phyloP scores from a whole-genome alignment of 2,888 invertebrate species.

The Protonemura montana region DNA sequence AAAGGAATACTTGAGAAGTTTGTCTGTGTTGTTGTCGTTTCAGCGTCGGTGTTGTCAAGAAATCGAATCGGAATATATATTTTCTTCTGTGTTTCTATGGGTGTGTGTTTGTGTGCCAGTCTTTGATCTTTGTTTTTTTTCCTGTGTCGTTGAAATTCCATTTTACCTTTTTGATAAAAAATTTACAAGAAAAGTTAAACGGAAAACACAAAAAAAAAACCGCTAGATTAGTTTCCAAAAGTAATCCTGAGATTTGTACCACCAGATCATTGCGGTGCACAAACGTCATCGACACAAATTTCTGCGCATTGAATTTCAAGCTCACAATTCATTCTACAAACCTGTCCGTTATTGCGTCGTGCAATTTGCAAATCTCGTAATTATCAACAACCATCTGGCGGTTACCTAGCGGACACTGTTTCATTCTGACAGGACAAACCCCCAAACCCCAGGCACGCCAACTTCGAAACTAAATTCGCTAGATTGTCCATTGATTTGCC shows the following conservation, averaged over 20 bases:
- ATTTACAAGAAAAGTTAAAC: background rate
- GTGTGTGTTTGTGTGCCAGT: background rate
- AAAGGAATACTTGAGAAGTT: background rate
- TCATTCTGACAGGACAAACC: background rate
- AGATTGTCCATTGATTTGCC: background rate
- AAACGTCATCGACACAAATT: too few relatives aligned
- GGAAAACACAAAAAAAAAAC: background rate
- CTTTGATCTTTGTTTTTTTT: background rate
- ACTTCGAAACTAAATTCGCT: background rate
- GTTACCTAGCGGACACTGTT: background rate
- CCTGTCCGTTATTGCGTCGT: background rate
- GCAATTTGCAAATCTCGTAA: background rate
- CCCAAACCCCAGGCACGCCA: background rate
- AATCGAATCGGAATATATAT: background rate
- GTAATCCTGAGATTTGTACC: background rate
- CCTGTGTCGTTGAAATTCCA: background rate
- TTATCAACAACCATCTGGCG: background rate
- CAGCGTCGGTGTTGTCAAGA: background rate
- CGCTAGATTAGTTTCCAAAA: background rate
- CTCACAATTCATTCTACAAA: background rate
- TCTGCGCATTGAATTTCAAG: too few relatives aligned
- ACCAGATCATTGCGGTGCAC: too few relatives aligned
- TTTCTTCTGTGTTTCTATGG: background rate
- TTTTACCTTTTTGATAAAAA: background rate
- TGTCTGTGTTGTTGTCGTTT: background rate